Base-by-base conservation (phyloP, 2,888 invertebrate species). In the Unio delphinus region DNA sequence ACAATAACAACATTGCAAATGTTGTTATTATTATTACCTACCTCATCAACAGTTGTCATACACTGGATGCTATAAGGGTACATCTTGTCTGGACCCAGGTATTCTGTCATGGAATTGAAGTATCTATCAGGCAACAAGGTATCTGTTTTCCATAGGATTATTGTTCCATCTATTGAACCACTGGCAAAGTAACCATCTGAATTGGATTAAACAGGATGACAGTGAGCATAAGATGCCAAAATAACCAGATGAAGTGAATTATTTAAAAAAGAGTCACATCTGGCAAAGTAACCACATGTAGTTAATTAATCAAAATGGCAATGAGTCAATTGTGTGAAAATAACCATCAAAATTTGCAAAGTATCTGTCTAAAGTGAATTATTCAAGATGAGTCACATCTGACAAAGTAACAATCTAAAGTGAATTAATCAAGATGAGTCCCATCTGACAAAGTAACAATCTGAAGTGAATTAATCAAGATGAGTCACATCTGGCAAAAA, bases 161-260 rank as follows among this genome's bases (percentile, higher is more conserved):
- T 84, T 8, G 84, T 84, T 18, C 88, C 88, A 82, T 88, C 88
- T 45, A 87, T 76, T 20, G 87, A 87, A 4, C 87, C 88, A 80
- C 86, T 86, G 23, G 85, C 87, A 83, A 87, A 87, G 20, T 74
- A 71, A 6, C 78, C 79, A 64, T 81, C 86, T 86, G 69, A 15
- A 73, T 69, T 6, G 64, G 55, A 65, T 20, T 45, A 62, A n/a
- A 18, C 30, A n/a, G 0, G n/a, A 28, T 61, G 28, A 34, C 20
- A 28, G 17, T 28, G 26, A 61, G 20, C 17, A 63, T 11, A 28
- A 67, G 3, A 67, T n/a, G 61, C n/a, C 26, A 20, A n/a, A 61
- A 15, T 11, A 34, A 55, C 8, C n/a, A 58, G 1, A 2, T 23
- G 26, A 23, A n/a, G 58, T 15, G 15, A 18, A 58, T 23, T 58